Percentiles rank a stretch among this genome's conserved stretches.
These are phyloP conservation scores for Podarcis raffonei DNA, from an alignment of 2,113 vertebrate species.

Conservation along the genomic window DNA sequence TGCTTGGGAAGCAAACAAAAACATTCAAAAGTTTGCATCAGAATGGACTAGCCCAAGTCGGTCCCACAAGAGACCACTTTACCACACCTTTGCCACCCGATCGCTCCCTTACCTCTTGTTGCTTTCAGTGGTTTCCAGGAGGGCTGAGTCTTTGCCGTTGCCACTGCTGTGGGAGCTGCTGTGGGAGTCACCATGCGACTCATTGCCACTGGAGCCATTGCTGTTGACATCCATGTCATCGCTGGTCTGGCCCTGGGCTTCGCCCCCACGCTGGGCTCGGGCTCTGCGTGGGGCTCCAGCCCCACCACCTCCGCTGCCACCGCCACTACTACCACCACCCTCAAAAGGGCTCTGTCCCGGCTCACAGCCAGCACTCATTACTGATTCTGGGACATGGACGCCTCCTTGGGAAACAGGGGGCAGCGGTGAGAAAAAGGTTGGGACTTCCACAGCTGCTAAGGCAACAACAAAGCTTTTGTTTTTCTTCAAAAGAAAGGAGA, in stretches of 20 bases:
- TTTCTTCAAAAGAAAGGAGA: neutral
- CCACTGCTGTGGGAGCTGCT: constrained; percentile 85
- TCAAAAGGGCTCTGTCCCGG: constrained; percentile 29
- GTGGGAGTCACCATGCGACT: constrained; percentile 84
- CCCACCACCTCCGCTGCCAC: neutral
- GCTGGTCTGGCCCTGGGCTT: constrained; percentile 52
- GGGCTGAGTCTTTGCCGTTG: constrained; percentile 85
- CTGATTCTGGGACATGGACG: constrained; percentile 11
- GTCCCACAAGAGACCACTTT: neutral
- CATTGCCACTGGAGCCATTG: constrained; percentile 86
- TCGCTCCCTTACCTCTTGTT: constrained; percentile 81
- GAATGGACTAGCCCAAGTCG: neutral
- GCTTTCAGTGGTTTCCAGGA: constrained; percentile 86
- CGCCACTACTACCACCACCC: constrained; percentile 11
- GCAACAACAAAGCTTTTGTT: neutral
- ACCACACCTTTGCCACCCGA: neutral
- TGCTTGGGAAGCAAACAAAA: too few species aligned
- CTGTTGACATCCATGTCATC: constrained; percentile 85
- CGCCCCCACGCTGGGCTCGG: constrained; percentile 54
- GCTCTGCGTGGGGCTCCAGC: neutral
- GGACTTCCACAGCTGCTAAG: neutral
- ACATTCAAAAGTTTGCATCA: neutral
- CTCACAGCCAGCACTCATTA: constrained; percentile 52
- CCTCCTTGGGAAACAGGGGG: neutral
- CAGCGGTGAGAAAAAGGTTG: neutral